phyloP scores from a whole-genome alignment of 2,888 invertebrate species.

The Hydroisotoma schaefferi region DNA sequence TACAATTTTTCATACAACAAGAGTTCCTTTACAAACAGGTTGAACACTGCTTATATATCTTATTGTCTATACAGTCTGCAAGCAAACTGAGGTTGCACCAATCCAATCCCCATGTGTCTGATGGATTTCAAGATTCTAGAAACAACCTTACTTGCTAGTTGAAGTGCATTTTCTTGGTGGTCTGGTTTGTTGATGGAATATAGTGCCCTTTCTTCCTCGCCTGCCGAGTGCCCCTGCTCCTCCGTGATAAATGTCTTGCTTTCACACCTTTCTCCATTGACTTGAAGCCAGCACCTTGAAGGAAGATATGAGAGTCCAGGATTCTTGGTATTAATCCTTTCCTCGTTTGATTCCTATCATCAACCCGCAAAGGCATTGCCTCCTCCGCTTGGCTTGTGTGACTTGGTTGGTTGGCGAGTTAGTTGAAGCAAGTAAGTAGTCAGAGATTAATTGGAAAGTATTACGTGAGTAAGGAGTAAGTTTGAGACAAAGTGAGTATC shows the following conservation, averaged over 20 bases:
- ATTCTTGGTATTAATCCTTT: neutral
- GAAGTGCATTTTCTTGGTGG: too few relatives aligned
- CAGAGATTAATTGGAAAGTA: slow-evolving; percentile 19
- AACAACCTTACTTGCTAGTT: too few relatives aligned
- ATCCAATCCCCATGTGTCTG: too few relatives aligned
- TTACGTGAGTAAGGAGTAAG: slow-evolving; percentile 15
- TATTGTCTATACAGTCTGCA: too few relatives aligned
- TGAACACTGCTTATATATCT: too few relatives aligned
- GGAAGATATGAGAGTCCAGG: neutral
- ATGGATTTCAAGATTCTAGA: too few relatives aligned
- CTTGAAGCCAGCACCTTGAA: neutral
- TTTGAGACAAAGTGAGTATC: slow-evolving; percentile 17
- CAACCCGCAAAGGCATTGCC: slow-evolving; percentile 6
- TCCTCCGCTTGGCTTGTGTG: neutral
- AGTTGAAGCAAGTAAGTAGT: slow-evolving; percentile 10
- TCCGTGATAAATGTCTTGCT: slow-evolving; percentile 16
- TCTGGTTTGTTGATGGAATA: too few relatives aligned
- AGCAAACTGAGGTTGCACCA: too few relatives aligned
- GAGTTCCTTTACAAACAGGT: neutral
- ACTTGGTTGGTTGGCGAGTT: too few relatives aligned
- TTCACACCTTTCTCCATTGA: slow-evolving; percentile 10
- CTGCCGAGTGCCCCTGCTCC: slow-evolving; percentile 9
- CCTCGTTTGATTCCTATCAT: neutral
- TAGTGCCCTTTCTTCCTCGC: too few relatives aligned
- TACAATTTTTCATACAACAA: slow-evolving; percentile 11